Conservation (phyloP, 1,140 invertebrate species). For the Heliothis virescens region DNA sequence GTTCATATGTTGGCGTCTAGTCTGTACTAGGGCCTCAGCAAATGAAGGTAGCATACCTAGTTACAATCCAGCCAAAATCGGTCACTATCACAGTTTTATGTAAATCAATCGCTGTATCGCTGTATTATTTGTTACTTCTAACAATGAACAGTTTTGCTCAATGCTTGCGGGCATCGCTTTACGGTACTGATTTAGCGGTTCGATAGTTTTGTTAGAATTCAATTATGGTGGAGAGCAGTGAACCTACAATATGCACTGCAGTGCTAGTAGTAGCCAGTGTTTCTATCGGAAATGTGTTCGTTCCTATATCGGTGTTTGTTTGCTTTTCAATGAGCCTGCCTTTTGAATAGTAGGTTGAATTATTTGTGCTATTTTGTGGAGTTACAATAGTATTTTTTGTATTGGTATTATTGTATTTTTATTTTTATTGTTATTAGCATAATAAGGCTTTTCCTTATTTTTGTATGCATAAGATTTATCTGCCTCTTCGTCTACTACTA, state of each 20-base stretch:
- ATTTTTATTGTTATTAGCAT: neutral
- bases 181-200: conserved; percentile 48
- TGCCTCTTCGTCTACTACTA: no score
- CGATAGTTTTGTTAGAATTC: conserved; percentile 51
- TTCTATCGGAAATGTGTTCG: conserved; percentile 26
- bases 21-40: neutral
- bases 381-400: neutral
- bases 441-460: no score
- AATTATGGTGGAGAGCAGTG: conserved; percentile 44
- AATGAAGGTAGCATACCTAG: neutral
- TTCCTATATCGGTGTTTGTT: conserved; percentile 32
- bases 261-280: conserved; percentile 3
- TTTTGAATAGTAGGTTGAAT: neutral
- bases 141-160: conserved; percentile 29
- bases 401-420: no score
- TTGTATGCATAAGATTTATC: no score
- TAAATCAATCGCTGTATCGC: conserved; percentile 31
- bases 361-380: neutral
- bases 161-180: conserved; percentile 22
- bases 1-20: no score
- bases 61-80: conserved; percentile 21
- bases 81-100: conserved; percentile 11
- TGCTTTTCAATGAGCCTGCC: conserved; percentile 11
- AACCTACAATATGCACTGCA: conserved; percentile 26
- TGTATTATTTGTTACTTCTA: conserved; percentile 38